Conservation (phyloP, 2,113 vertebrate genomes). For the Rallus limicola region DNA sequence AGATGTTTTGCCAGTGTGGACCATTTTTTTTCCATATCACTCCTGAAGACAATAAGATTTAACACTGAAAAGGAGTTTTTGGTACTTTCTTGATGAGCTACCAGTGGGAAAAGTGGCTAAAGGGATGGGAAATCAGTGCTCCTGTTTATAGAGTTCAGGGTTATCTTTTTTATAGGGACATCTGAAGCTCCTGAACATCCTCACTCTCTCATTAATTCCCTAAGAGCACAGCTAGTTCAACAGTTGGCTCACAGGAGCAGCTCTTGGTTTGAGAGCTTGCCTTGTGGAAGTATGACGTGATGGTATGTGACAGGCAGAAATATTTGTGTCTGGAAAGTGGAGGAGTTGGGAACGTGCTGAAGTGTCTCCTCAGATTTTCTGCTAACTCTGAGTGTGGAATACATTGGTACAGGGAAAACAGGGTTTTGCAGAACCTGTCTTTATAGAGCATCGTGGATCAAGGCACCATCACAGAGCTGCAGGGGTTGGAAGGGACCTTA, state of each 20-base stretch:
- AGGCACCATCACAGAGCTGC: too few relatives aligned
- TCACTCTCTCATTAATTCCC: neutral
- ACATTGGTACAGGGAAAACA: neutral
- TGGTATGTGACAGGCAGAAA: neutral
- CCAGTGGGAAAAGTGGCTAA: neutral
- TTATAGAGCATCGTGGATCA: neutral
- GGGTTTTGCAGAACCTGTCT: neutral
- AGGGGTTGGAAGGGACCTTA: too few relatives aligned
- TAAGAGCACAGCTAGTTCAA: neutral
- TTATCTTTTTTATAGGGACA: neutral
- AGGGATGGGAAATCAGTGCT: neutral
- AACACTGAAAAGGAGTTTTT: neutral
- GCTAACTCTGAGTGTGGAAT: neutral
- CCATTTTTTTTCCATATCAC: neutral
- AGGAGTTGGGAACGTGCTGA: neutral
- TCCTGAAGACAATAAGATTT: neutral
- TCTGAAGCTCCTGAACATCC: neutral
- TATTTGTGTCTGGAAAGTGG: neutral
- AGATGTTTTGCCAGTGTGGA: neutral
- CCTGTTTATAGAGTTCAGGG: neutral
- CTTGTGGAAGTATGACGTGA: rapidly evolving
- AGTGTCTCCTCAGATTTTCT: neutral
- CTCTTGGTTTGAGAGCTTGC: neutral
- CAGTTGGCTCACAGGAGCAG: neutral
- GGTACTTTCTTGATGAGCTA: neutral